These are phyloP conservation scores for Helicoverpa armigera DNA, from an alignment of 1,140 invertebrate species.

Conservation along the genomic window DNA sequence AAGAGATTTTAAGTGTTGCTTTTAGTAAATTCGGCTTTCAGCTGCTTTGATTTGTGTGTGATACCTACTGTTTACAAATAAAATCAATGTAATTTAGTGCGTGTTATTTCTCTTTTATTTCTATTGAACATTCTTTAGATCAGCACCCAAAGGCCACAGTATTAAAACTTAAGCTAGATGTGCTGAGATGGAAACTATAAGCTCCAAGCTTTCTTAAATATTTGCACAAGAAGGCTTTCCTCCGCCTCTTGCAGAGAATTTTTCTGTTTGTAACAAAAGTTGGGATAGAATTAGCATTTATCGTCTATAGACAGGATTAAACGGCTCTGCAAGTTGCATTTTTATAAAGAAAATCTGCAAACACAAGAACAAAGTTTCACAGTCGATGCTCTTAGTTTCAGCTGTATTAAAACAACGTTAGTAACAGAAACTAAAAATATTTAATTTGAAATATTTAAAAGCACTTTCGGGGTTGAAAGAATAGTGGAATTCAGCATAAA, in stretches of 20 bases:
- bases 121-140: not conserved
- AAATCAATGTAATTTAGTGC: not conserved
- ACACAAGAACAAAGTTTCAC: constrained; percentile 47
- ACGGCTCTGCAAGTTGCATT: constrained; percentile 61
- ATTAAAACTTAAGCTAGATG: constrained; percentile 44
- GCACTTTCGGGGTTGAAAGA: not conserved
- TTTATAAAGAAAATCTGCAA: constrained; percentile 65
- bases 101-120: not conserved
- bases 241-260: constrained; percentile 60
- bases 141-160: constrained; percentile 6
- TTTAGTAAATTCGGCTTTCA: too few relatives aligned
- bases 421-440: not conserved
- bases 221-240: constrained; percentile 62
- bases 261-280: constrained; percentile 69
- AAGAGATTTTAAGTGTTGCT: too few relatives aligned
- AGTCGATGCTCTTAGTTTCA: constrained; percentile 11
- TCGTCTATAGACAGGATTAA: constrained; percentile 71
- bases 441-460: constrained; percentile 8
- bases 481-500: not conserved
- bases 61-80: not conserved
- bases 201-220: constrained; percentile 59
- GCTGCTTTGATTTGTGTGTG: not conserved
- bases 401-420: not conserved
- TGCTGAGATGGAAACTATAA: constrained; percentile 52
- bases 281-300: constrained; percentile 72